phyloP scores from a whole-genome alignment of 1,140 invertebrate genomes.

The Calosoma granatense region DNA sequence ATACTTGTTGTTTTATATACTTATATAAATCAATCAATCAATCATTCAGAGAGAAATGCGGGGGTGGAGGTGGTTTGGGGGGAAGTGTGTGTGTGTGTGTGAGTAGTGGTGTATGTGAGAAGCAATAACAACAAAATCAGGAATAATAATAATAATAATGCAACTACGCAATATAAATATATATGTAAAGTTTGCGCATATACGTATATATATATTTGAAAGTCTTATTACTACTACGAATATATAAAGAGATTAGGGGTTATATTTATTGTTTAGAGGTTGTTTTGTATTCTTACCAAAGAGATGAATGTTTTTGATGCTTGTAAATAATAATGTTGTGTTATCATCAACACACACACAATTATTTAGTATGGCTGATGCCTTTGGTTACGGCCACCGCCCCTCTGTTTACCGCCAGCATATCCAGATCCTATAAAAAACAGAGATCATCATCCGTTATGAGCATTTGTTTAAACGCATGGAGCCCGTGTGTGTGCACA shows the following conservation, averaged over 20 bases:
- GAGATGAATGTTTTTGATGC: slow-evolving; percentile 2
- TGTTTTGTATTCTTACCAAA: slow-evolving; percentile 6
- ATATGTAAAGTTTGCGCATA: too few relatives aligned
- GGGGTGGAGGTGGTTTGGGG: too few relatives aligned
- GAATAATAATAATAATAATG: slow-evolving; percentile 2
- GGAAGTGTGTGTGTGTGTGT: too few relatives aligned
- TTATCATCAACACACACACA: slow-evolving; percentile 16
- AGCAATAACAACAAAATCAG: not conserved
- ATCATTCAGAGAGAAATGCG: too few relatives aligned
- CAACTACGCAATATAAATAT: not conserved
- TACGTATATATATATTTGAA: not conserved
- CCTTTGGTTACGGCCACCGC: slow-evolving; percentile 60
- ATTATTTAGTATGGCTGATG: slow-evolving; percentile 61
- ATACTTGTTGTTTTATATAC: not conserved
- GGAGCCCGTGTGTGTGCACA: slow-evolving; percentile 23
- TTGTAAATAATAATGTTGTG: not conserved
- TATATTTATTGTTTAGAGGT: not conserved
- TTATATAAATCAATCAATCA: not conserved
- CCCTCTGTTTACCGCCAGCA: slow-evolving; percentile 43
- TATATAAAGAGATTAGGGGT: too few relatives aligned
- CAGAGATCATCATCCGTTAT: not conserved
- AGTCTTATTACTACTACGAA: too few relatives aligned
- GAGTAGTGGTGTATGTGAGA: too few relatives aligned
- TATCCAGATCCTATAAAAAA: slow-evolving; percentile 8
- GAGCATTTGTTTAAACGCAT: too few relatives aligned